Percentiles rank a stretch among this genome's conserved stretches.
Evolutionary conservation across 1,140 invertebrate species (phyloP).

Genomic region (Platorchestia sp.): DNA sequence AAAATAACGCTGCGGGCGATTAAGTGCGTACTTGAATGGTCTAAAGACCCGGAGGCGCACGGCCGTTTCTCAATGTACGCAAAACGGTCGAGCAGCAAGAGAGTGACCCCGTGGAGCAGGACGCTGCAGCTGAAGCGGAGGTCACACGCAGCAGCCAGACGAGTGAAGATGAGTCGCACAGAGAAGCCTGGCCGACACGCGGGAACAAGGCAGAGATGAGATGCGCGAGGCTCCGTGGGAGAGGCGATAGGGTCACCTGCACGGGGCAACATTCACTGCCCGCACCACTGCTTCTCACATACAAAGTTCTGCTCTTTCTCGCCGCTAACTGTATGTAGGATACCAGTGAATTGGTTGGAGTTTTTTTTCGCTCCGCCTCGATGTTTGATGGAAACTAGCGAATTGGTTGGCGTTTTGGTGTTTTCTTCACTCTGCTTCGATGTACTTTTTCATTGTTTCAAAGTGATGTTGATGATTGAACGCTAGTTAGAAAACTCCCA

Average conservation of each 20-base stretch:
- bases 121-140: neutral
- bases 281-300: neutral
- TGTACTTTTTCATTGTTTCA: too few relatives aligned
- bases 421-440: too few relatives aligned
- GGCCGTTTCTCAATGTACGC: neutral
- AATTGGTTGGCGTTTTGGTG: too few relatives aligned
- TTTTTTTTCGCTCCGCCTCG: too few relatives aligned
- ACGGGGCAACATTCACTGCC: neutral
- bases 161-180: conserved; percentile 1
- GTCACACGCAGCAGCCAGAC: neutral
- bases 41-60: neutral
- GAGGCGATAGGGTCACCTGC: neutral
- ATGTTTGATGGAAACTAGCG: too few relatives aligned
- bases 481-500: neutral
- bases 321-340: too few relatives aligned
- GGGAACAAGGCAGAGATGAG: neutral
- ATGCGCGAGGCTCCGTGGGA: conserved; percentile 14
- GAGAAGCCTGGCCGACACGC: neutral
- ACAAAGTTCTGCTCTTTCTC: too few relatives aligned
- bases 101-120: neutral
- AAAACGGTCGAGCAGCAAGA: neutral
- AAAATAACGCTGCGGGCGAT: neutral
- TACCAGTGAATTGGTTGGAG: too few relatives aligned
- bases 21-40: neutral
- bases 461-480: neutral